phyloP scores from a whole-genome alignment of 2,113 vertebrate genomes.

The Rhinoptilus africanus region DNA sequence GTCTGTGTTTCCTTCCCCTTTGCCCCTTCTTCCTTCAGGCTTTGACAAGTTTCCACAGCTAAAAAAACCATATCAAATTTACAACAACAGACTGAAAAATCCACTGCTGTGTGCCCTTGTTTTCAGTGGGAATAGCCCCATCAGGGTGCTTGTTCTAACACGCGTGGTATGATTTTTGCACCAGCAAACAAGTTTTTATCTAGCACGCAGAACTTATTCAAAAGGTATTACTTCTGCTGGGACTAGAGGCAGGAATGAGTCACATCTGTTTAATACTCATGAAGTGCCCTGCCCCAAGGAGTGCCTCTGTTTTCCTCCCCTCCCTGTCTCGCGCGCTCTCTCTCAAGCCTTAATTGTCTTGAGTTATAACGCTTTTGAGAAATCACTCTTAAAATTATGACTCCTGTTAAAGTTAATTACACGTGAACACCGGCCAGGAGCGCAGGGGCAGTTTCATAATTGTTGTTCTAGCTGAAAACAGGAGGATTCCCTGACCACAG shows the following conservation, averaged over 20 bases:
- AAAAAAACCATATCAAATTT: not conserved
- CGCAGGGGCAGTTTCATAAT: not conserved
- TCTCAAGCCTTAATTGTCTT: constrained; percentile 56
- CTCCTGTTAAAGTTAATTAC: constrained; percentile 58
- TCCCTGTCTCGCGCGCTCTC: constrained; percentile 2
- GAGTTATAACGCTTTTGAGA: constrained; percentile 58
- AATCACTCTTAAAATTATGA: constrained; percentile 45
- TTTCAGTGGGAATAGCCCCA: constrained; percentile 17
- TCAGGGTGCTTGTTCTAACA: constrained; percentile 65
- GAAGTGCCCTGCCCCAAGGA: constrained; percentile 70
- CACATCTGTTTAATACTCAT: constrained; percentile 39
- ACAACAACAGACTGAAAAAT: not conserved
- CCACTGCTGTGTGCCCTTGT: not conserved
- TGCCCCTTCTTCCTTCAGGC: not conserved
- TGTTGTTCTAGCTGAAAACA: not conserved
- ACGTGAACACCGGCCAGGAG: not conserved
- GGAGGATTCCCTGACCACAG: constrained; percentile 9
- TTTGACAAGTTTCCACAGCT: not conserved
- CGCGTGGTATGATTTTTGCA: not conserved
- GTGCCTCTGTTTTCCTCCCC: constrained; percentile 57
- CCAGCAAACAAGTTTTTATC: constrained; percentile 67
- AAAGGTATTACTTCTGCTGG: constrained; percentile 56
- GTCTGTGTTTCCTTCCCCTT: not conserved
- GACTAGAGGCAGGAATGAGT: constrained; percentile 68
- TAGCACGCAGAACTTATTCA: constrained; percentile 49